These are phyloP conservation scores for Tachysurus fulvidraco DNA, from an alignment of 2,113 vertebrate species.

Conservation along the genomic window DNA sequence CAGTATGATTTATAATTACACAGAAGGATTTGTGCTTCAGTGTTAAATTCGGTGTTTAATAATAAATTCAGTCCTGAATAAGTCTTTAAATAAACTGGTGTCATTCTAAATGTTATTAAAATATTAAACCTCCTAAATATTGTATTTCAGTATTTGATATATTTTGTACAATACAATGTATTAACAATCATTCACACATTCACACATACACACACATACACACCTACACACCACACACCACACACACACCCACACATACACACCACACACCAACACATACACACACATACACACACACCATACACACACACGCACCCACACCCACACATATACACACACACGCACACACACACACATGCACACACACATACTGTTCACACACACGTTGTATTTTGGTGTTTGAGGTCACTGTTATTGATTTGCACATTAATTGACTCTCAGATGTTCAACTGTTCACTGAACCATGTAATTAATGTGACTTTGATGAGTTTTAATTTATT, in stretches of 20 bases:
- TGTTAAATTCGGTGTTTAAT: neutral
- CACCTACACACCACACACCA: neutral
- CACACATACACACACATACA: neutral
- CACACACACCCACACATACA: too few species aligned
- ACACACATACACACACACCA: neutral
- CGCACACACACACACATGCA: neutral
- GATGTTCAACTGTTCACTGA: conserved; percentile 17
- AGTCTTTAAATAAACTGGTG: neutral
- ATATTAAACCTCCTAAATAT: neutral
- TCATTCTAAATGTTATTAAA: neutral
- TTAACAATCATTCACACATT: too few species aligned
- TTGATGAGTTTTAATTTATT: neutral
- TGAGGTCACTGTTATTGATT: conserved; percentile 13
- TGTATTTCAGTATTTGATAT: neutral
- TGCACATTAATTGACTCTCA: neutral
- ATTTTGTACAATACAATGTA: neutral
- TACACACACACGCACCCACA: neutral
- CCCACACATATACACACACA: neutral
- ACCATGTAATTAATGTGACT: conserved; percentile 7
- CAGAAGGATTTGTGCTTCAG: neutral
- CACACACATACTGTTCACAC: neutral
- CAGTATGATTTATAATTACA: neutral
- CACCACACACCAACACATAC: neutral
- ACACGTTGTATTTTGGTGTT: neutral
- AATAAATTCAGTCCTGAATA: neutral